Evolutionary conservation across 2,888 invertebrate genomes (phyloP).

Genomic region (Agonopterix arenella): DNA sequence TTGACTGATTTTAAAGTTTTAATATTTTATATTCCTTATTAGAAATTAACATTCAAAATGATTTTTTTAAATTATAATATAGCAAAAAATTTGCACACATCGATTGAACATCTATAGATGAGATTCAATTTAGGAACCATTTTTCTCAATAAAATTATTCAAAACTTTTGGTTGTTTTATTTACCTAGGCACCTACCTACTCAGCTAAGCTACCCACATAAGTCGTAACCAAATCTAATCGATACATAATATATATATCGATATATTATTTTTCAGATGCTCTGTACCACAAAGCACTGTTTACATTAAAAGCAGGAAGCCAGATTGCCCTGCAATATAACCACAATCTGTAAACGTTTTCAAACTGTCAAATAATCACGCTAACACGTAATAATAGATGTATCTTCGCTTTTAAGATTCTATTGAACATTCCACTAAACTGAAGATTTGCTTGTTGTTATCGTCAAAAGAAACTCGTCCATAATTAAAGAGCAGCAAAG

Average conservation of each 20-base stretch:
- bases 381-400: constrained; percentile 74
- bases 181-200: too few relatives aligned
- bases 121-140: too few relatives aligned
- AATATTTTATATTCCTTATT: too few relatives aligned
- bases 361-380: constrained; percentile 75
- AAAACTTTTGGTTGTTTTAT: too few relatives aligned
- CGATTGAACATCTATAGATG: too few relatives aligned
- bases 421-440: constrained; percentile 50
- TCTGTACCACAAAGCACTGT: constrained; percentile 48
- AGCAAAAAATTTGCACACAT: too few relatives aligned
- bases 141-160: too few relatives aligned
- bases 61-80: too few relatives aligned
- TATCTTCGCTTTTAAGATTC: constrained; percentile 62
- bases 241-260: neutral
- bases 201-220: too few relatives aligned
- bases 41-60: too few relatives aligned
- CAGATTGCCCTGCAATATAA: constrained; percentile 70
- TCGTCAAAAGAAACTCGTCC: constrained; percentile 13
- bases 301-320: constrained; percentile 70
- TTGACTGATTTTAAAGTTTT: too few relatives aligned
- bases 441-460: constrained; percentile 27
- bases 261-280: neutral
- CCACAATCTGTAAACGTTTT: constrained; percentile 71
- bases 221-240: too few relatives aligned
- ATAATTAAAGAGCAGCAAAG: constrained; percentile 19